Evolutionary conservation across 2,113 vertebrate genomes (phyloP).

Genomic region (Oceanites oceanicus): DNA sequence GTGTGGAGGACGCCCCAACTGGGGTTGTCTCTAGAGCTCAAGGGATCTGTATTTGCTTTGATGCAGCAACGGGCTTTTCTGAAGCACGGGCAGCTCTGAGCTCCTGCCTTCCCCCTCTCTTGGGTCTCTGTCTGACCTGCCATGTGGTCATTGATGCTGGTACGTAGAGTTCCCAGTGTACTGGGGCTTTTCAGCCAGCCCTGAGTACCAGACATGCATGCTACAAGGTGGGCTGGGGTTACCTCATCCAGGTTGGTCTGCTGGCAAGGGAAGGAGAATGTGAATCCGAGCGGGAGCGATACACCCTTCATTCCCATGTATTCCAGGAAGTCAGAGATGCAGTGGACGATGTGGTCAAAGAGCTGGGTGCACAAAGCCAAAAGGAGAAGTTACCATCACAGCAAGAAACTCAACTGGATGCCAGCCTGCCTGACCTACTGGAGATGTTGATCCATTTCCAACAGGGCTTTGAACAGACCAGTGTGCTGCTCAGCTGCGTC

Average conservation of each 20-base stretch:
- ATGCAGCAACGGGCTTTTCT: background rate
- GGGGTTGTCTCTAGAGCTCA: background rate
- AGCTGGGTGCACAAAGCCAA: constrained; percentile 74
- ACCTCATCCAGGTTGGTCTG: constrained; percentile 93
- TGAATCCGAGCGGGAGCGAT: constrained; percentile 90
- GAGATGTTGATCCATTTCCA: background rate
- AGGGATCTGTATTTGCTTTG: background rate
- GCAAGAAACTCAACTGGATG: background rate
- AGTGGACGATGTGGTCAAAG: constrained; percentile 92
- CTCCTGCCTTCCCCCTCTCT: background rate
- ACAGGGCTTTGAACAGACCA: background rate
- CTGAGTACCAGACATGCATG: fast-evolving
- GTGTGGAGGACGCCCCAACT: fast-evolving
- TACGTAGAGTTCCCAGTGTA: fast-evolving
- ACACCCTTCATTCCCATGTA: constrained; percentile 95
- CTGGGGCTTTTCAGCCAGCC: background rate
- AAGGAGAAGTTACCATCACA: background rate
- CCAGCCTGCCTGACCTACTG: background rate
- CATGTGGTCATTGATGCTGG: fast-evolving
- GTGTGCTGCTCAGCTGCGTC: background rate
- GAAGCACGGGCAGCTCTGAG: background rate
- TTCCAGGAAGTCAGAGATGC: constrained; percentile 92
- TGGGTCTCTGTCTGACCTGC: background rate
- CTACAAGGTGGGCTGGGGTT: background rate
- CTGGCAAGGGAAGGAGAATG: constrained; percentile 95